Evolutionary conservation across 2,888 invertebrate genomes (phyloP).

Genomic region (Cepaea hortensis): DNA sequence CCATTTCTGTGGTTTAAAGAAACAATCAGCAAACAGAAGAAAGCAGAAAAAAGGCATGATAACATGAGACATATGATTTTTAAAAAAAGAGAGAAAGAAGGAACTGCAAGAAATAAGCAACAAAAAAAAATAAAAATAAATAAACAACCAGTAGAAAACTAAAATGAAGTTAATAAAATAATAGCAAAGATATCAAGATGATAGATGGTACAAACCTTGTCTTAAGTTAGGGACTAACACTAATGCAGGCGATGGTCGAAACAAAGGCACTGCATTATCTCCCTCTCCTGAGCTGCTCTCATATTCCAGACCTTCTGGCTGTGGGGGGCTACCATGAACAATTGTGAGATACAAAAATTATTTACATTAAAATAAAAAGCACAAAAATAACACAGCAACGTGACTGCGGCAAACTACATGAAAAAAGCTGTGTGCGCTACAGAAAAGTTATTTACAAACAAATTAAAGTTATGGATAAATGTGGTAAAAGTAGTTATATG

Average conservation of each 20-base stretch:
- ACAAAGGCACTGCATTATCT: background rate
- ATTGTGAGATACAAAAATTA: too few species aligned
- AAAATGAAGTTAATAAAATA: background rate
- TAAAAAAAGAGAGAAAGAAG: too few species aligned
- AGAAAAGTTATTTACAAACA: too few species aligned
- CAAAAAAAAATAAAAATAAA: background rate
- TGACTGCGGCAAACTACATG: too few species aligned
- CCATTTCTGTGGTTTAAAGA: background rate
- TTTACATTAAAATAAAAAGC: too few species aligned
- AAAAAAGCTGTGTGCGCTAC: too few species aligned
- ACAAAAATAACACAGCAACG: too few species aligned
- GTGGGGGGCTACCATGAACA: background rate
- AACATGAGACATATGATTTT: too few species aligned
- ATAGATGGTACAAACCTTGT: background rate
- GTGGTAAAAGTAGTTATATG: too few species aligned
- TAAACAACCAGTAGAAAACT: background rate
- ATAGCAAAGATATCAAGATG: background rate
- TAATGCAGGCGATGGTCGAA: constrained; percentile 9
- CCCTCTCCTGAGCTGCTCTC: too few species aligned
- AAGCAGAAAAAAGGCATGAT: background rate
- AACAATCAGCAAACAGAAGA: background rate
- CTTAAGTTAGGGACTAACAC: constrained; percentile 11
- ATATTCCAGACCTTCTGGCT: constrained; percentile 6
- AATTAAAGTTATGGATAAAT: too few species aligned
- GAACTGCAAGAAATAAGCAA: background rate